A percentile compares a stretch with the other conserved stretches of the same genome.
Conservation (phyloP, 92 coral and sea anemone species). For the Meandrina meandrites region DNA sequence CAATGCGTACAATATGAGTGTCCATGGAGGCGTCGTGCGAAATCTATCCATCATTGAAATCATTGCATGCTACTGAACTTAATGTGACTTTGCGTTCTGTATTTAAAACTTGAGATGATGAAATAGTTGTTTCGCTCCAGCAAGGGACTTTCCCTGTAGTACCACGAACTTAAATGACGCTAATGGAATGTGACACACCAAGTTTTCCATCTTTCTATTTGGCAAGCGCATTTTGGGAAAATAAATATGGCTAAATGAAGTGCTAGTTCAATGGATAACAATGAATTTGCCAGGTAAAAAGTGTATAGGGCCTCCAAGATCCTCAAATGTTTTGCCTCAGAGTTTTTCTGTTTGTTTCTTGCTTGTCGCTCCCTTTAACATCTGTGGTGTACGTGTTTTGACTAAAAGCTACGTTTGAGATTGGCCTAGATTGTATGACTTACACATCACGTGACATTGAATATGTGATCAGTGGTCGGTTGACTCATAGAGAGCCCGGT, state of each 20-base stretch:
- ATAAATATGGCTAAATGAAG: background rate
- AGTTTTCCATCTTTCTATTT: background rate
- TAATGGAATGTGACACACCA: background rate
- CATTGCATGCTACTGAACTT: background rate
- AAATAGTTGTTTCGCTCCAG: background rate
- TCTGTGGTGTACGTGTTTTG: too few relatives aligned
- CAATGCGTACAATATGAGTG: background rate
- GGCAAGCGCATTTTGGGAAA: background rate
- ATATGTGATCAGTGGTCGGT: too few relatives aligned
- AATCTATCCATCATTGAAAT: background rate
- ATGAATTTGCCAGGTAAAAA: too few relatives aligned
- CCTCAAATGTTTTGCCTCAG: too few relatives aligned
- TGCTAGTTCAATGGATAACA: background rate
- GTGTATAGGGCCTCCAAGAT: too few relatives aligned
- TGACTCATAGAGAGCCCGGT: too few relatives aligned
- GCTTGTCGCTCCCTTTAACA: too few relatives aligned
- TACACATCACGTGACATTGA: too few relatives aligned
- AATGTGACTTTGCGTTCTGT: too few relatives aligned
- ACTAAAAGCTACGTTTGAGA: too few relatives aligned
- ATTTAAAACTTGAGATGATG: background rate
- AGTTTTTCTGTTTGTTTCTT: too few relatives aligned
- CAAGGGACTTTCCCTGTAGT: background rate
- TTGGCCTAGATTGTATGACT: too few relatives aligned
- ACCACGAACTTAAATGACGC: background rate
- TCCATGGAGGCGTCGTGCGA: background rate